Percentiles rank a stretch among this genome's conserved stretches.
Evolutionary conservation across 2,888 invertebrate genomes (phyloP).

Genomic region (Conops quadrifasciatus): DNA sequence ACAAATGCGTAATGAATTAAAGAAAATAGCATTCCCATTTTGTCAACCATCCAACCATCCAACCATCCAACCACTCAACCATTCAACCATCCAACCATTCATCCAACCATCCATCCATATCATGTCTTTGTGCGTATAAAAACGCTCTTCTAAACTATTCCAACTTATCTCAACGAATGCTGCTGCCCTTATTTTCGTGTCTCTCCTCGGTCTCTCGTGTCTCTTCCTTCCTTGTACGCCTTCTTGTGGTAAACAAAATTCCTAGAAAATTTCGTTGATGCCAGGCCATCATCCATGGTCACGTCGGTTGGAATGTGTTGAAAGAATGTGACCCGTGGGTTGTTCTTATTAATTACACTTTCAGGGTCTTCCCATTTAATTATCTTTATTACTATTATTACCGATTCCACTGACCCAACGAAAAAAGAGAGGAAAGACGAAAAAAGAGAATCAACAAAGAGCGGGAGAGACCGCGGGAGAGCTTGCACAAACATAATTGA

Average conservation of each 20-base stretch:
- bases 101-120: constrained; percentile 19
- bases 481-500: no score
- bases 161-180: no score
- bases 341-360: constrained; percentile 58
- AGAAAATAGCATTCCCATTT: constrained; percentile 25
- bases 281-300: background rate
- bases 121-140: background rate
- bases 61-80: constrained; percentile 16
- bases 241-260: background rate
- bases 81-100: constrained; percentile 7
- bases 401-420: constrained; percentile 28
- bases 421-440: background rate
- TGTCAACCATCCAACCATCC: constrained; percentile 4
- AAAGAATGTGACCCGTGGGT: constrained; percentile 32
- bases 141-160: no score
- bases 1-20: constrained; percentile 8
- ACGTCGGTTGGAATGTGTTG: background rate
- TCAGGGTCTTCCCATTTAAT: constrained; percentile 50
- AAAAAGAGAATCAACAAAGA: background rate
- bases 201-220: no score
- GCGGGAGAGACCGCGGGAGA: no score
- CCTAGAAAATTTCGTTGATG: background rate
- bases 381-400: constrained; percentile 25
- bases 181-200: constrained; percentile 3
- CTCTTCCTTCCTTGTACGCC: no score